Evolutionary conservation across 2,113 vertebrate genomes (phyloP).

Genomic region (Ophthalmolycus amberensis): DNA sequence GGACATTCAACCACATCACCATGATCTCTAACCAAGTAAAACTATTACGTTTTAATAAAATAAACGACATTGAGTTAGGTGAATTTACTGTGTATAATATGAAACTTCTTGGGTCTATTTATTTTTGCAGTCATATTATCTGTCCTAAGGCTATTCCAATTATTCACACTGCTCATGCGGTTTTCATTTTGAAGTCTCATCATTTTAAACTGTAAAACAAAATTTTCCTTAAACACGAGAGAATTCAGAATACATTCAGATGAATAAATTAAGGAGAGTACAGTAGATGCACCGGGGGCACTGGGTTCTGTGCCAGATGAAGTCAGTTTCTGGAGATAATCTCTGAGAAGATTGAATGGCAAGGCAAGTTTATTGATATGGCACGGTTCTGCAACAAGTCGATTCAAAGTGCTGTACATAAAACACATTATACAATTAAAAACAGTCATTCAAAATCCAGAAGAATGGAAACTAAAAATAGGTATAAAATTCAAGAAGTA

Average conservation of each 20-base stretch:
- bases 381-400: neutral
- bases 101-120: neutral
- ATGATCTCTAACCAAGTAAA: slow-evolving; percentile 80
- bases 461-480: no score
- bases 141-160: slow-evolving; percentile 7
- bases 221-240: slow-evolving; percentile 38
- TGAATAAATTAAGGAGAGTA: slow-evolving; percentile 21
- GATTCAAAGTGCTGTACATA: neutral
- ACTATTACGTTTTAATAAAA: slow-evolving; percentile 22
- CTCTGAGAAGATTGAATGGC: neutral
- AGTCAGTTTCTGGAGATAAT: slow-evolving; percentile 35
- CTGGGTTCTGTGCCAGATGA: neutral
- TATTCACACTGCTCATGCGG: slow-evolving; percentile 22
- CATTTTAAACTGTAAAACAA: slow-evolving; percentile 20
- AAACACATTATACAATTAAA: neutral
- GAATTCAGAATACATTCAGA: slow-evolving; percentile 35
- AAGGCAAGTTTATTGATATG: neutral
- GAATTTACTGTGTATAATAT: neutral
- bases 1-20: slow-evolving; percentile 78
- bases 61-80: neutral
- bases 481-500: no score
- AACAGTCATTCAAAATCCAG: no score
- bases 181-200: slow-evolving; percentile 29
- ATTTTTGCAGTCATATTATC: slow-evolving; percentile 24
- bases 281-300: neutral